Evolutionary conservation across 2,113 vertebrate genomes (phyloP), one percentile per base, ranked within the genome.

Genomic region (Corydoras maculifer): DNA sequence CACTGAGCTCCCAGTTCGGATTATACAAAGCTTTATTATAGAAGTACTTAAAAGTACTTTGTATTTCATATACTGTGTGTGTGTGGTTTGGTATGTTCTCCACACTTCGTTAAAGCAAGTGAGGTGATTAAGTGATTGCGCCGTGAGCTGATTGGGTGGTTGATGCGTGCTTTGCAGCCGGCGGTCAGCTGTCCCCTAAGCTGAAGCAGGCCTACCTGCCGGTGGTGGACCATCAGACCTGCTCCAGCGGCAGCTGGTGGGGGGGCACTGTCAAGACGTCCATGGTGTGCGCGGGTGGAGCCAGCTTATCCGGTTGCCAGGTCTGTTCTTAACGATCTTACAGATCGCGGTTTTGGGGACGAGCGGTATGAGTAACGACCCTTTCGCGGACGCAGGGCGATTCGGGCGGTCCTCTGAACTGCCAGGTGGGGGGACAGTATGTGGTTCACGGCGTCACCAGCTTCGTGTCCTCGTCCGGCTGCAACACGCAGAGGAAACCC

Each of bases 211-310:
- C 92, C 0, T 89, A 78, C 77, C 87, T 97, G 78, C 93, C 92
- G 3, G 65, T 87, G 1, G 90, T 97, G 54, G 84, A 83, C 79
- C 53, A 93, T 60, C 62, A 61, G 11, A 91, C 55, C 81, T 98
- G 94, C 84, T 83, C 91, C 80, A 83, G 83, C 62, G 0, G 31
- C 0, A 80, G 82, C 50, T 97, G 93, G 88, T 97, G 94, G 94
- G 92, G 93, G 61, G 88, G 87, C 83, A 85, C 81, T 0, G 91
- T 95, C 54, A 95, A 90, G 87, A 70, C 0, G 71, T 85, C 85
- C 83, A 94, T 96, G 95, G 88, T 98, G 76, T 97, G 94, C 2
- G 93, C 90, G 0, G 94, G 93, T 0, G 94, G 93, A 0, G 87
- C 86, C 0, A 90, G 81, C 0, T 12, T 79, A 0, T 86, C 93